phyloP scores from a whole-genome alignment of 2,113 vertebrate genomes.

The Pungitius pungitius region DNA sequence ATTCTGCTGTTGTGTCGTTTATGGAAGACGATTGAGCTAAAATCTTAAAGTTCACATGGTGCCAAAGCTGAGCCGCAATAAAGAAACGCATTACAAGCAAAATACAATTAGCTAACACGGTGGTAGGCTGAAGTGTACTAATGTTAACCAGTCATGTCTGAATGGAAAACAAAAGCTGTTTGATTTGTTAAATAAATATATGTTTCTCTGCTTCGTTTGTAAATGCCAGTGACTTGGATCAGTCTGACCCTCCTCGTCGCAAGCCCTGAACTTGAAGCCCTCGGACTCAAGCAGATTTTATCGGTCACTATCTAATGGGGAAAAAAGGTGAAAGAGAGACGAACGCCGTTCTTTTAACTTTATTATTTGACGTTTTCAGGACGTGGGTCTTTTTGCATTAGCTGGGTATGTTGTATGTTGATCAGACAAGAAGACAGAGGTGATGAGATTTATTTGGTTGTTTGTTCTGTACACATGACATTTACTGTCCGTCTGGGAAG shows the following conservation, averaged over 20 bases:
- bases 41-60: background rate
- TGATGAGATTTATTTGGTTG: no score
- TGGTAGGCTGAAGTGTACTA: background rate
- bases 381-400: background rate
- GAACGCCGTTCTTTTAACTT: background rate
- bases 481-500: no score
- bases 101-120: background rate
- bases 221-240: constrained; percentile 20
- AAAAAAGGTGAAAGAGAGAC: constrained; percentile 2
- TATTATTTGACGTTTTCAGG: constrained; percentile 6
- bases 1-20: background rate
- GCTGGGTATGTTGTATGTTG: background rate
- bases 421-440: no score
- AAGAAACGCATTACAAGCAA: background rate
- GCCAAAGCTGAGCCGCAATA: background rate
- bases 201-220: constrained; percentile 3
- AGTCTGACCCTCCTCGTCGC: constrained; percentile 23
- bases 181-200: background rate
- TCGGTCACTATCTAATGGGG: constrained; percentile 33
- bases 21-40: background rate
- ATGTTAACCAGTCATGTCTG: background rate
- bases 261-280: background rate
- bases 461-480: no score
- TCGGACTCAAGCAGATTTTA: constrained; percentile 31
- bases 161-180: no score